Conservation (phyloP, 2,797 vertebrate species). For the Gallirallus australis region DNA sequence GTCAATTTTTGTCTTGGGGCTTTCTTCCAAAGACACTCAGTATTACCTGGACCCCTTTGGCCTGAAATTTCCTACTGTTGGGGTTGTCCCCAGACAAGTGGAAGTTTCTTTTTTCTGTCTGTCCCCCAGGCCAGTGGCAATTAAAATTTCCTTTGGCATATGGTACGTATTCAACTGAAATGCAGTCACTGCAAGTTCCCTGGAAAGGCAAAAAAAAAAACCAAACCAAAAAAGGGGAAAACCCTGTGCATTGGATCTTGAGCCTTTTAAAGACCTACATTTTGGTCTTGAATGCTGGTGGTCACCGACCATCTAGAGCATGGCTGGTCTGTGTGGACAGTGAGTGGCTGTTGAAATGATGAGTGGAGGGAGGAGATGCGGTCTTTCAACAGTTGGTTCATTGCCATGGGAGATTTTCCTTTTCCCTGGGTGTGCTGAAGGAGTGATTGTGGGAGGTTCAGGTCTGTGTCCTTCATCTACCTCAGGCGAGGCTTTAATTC, state of each 20-base stretch:
- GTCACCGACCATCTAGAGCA: fast-evolving
- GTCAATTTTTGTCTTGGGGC: background rate
- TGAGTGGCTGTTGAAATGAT: fast-evolving
- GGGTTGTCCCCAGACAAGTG: background rate
- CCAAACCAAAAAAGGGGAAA: background rate
- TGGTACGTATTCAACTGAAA: background rate
- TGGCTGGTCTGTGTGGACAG: fast-evolving
- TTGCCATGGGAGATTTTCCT: background rate
- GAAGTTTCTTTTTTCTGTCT: background rate
- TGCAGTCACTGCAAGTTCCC: background rate
- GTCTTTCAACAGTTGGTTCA: fast-evolving
- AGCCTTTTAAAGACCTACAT: background rate
- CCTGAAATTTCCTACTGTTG: background rate
- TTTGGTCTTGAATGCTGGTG: background rate
- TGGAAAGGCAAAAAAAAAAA: background rate
- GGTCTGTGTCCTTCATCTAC: background rate
- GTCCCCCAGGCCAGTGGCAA: background rate
- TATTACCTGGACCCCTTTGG: background rate
- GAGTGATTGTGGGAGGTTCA: background rate
- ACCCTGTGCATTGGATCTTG: background rate
- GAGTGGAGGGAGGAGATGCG: fast-evolving
- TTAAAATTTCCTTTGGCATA: background rate
- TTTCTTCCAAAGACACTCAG: background rate
- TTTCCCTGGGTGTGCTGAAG: background rate
- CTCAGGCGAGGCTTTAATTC: background rate